Conservation (phyloP, 2,113 vertebrate species). For the Suricata suricatta region DNA sequence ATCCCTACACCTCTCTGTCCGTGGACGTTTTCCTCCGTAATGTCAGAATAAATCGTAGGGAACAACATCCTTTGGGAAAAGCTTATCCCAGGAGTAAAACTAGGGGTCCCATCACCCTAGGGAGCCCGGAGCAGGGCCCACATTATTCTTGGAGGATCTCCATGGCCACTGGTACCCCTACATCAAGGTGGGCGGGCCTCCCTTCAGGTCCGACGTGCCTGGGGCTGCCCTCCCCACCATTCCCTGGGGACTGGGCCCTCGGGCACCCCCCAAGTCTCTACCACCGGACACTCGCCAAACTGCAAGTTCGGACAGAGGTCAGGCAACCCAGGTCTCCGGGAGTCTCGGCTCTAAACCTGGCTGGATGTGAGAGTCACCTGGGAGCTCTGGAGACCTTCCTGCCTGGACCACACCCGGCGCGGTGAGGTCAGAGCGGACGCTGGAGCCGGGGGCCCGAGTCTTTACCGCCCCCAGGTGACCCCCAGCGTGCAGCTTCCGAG, state of each 20-base stretch:
- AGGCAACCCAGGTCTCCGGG: neutral
- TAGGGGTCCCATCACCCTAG: neutral
- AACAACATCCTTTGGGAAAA: neutral
- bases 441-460: neutral
- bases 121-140: neutral
- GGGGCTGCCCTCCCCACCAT: accelerated
- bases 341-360: neutral
- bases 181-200: neutral
- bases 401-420: neutral
- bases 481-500: neutral
- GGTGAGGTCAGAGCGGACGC: neutral
- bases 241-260: neutral
- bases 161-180: accelerated
- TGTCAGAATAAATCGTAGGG: accelerated
- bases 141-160: neutral
- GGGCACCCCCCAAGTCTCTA: neutral
- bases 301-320: neutral
- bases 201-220: neutral
- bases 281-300: neutral
- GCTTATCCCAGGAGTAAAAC: neutral
- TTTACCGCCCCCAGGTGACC: neutral
- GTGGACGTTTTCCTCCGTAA: accelerated
- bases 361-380: neutral
- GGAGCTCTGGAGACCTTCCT: neutral
- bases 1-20: neutral